Base-by-base conservation (phyloP, 2,888 invertebrate species). In the Disparrhopalites patrizii region DNA sequence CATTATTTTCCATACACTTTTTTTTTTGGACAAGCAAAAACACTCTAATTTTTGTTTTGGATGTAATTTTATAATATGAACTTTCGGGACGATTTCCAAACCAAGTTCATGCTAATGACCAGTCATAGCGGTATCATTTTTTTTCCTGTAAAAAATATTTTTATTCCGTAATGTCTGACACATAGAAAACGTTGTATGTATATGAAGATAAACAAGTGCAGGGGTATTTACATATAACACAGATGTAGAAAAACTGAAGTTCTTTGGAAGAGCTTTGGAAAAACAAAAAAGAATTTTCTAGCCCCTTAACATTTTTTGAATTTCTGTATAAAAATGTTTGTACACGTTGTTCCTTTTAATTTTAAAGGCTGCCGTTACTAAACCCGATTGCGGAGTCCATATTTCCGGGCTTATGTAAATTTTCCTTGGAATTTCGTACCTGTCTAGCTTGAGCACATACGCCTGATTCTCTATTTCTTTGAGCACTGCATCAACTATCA, bases 391-490 rank as follows among this genome's bases (percentile, higher is more conserved):
- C 8, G 83, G 82, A 66, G 81, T 80, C 83, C 83, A 83, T 1
- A 78, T 76, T 38, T 83, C 83, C 1, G 78, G 71, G 57, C 79
- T 79, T 31, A 84, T 76, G 62, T 76, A 76, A 25, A 83, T 73
- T 66, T 78, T 79, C 67, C 78, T 76, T 1, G 83, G 83, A 43
- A 82, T 79, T 75, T 83, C 83, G 68, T 55, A 67, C 38, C 71
- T 74, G 23, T 65, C 68, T 25, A 74, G 58, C 36, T 72, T 70
- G 10, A 69, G 47, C n/a, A 54, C 40, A 38, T 85, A 86, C 33
- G 91, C 90, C 77, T 93, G 91, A 1, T 89, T 89, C 3, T 85
- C 85, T 27, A 98, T 81, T 79, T 91, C 90, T 77, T 88, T 86
- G 50, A 92, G 82, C 10, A 96, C 90, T 10, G 87, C 88, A 78